Percentiles rank a stretch among this genome's conserved stretches.
Conservation (phyloP, 2,113 vertebrate genomes). For the Nyctereutes procyonoides region DNA sequence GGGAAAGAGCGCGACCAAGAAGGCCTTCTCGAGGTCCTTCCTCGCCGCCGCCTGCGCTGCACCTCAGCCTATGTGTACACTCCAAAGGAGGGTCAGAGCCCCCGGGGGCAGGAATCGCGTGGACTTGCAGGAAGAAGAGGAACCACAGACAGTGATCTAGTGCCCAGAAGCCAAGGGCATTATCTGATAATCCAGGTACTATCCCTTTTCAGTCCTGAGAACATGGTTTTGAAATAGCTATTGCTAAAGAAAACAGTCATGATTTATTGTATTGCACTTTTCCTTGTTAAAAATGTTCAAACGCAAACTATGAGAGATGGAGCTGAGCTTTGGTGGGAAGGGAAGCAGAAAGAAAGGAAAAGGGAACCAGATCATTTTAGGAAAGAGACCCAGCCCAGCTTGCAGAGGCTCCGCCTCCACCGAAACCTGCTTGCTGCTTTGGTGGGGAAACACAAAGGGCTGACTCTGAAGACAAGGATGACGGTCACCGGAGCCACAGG, state of each 20-base stretch:
- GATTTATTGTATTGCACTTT: conserved; percentile 82
- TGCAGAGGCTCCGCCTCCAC: background rate
- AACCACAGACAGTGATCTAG: background rate
- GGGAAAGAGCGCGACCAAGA: background rate
- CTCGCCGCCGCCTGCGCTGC: background rate
- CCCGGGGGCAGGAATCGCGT: background rate
- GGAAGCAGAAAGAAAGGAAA: conserved; percentile 22
- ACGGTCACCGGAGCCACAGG: background rate
- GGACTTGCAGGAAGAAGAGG: background rate
- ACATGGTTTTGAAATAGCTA: conserved; percentile 78
- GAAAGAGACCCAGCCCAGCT: background rate
- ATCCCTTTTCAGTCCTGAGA: conserved; percentile 81
- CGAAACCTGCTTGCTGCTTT: background rate
- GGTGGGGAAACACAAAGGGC: background rate
- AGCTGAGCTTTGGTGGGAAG: conserved; percentile 44
- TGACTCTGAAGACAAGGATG: background rate
- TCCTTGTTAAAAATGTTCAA: conserved; percentile 68
- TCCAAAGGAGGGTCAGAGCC: conserved; percentile 13
- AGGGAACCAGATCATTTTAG: background rate
- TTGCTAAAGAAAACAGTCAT: conserved; percentile 85
- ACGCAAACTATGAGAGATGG: conserved; percentile 71
- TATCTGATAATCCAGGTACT: conserved; percentile 53
- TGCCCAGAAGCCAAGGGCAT: conserved; percentile 54
- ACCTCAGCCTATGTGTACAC: background rate
- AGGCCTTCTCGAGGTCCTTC: background rate